These are phyloP conservation scores for Hypotaenidia philippensis DNA, from an alignment of 2,797 vertebrate genomes.

Conservation along the genomic window DNA sequence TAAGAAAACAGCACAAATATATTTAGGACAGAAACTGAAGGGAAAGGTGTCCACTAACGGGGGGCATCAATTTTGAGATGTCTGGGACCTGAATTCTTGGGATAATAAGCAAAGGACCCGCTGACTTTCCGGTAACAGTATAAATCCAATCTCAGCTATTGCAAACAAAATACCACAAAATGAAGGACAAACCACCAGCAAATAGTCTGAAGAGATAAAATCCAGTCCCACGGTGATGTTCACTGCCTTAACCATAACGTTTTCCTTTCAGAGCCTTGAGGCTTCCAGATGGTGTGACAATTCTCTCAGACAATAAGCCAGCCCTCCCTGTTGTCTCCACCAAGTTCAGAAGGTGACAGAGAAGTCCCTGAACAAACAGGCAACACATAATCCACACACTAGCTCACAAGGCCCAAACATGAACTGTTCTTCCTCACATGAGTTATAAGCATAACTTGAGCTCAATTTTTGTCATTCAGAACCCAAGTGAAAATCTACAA, in stretches of 20 bases:
- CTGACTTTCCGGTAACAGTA: neutral
- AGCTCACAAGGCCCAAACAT: neutral
- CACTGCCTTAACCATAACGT: neutral
- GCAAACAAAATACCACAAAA: constrained; percentile 21
- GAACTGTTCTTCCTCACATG: neutral
- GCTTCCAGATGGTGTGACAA: neutral
- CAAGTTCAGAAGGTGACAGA: neutral
- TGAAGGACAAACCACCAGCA: neutral
- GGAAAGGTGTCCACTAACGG: neutral
- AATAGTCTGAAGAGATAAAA: neutral
- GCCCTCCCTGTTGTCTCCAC: neutral
- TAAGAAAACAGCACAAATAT: neutral
- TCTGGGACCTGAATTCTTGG: neutral
- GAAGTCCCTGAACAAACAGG: neutral
- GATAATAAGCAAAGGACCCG: neutral
- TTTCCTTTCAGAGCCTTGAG: neutral
- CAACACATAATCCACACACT: neutral
- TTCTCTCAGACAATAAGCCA: neutral
- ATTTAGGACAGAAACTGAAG: neutral
- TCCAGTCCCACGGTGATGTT: neutral
- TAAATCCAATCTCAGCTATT: neutral
- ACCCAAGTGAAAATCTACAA: neutral
- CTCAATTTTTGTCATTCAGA: neutral
- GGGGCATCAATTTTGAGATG: neutral
- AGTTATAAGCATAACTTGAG: neutral